Evolutionary conservation across 1,140 invertebrate genomes (phyloP).

Genomic region (Cotesia chilonis): DNA sequence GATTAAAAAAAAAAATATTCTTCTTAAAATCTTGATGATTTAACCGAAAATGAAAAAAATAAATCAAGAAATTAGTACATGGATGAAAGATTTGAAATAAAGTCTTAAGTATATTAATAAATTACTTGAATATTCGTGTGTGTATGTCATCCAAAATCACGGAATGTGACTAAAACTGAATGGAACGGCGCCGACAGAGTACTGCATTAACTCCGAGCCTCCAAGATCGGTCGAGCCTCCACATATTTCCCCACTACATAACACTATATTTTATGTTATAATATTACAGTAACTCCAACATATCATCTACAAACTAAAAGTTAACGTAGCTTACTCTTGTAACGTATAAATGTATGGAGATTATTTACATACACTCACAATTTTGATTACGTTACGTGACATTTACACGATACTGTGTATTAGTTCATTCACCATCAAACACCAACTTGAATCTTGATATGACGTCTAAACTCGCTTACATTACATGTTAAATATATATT

Average conservation of each 20-base stretch:
- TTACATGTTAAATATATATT: no score
- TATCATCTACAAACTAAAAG: no score
- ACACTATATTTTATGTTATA: conserved; percentile 24
- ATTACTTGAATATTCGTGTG: background rate
- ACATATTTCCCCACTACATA: conserved; percentile 13
- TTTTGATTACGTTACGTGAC: no score
- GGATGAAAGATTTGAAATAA: background rate
- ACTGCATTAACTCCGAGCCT: conserved; percentile 27
- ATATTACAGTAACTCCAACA: background rate
- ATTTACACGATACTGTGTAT: no score
- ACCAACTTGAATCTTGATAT: no score
- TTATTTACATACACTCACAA: no score
- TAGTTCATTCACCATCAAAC: no score
- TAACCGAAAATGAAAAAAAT: no score
- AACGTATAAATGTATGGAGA: no score
- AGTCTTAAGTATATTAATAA: background rate
- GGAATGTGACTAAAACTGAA: conserved; percentile 20
- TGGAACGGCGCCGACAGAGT: background rate
- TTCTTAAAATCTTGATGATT: no score
- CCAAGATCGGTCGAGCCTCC: conserved; percentile 30
- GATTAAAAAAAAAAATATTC: background rate
- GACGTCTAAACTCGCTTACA: no score
- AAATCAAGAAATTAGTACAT: background rate
- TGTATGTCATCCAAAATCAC: conserved; percentile 24
- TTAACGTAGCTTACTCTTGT: no score